These are phyloP conservation scores for Acrocephalus scirpaceus DNA, from an alignment of 2,797 vertebrate genomes.

Conservation along the genomic window DNA sequence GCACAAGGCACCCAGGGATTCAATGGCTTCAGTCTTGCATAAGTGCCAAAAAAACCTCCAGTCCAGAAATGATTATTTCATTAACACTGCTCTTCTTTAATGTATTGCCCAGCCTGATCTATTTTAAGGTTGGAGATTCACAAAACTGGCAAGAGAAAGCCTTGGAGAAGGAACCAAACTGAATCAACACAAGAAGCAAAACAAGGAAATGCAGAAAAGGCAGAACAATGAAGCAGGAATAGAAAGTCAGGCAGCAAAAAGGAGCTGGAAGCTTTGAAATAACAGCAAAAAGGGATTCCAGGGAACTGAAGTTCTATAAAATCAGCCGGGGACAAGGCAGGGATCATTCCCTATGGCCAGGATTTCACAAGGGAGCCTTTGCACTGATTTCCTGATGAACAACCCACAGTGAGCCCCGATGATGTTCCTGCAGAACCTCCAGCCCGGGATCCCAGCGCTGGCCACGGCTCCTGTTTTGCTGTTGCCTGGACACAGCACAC, in stretches of 20 bases:
- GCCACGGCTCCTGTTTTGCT: not conserved
- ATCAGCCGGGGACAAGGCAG: not conserved
- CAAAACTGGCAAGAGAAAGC: not conserved
- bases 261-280: not conserved
- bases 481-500: conserved; percentile 1
- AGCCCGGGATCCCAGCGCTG: not conserved
- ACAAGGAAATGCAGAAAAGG: conserved; percentile 35
- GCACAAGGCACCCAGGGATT: not conserved
- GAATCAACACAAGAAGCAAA: conserved; percentile 31
- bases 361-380: not conserved
- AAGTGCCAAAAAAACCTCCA: not conserved
- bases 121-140: not conserved
- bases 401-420: not conserved
- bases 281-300: not conserved
- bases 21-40: not conserved
- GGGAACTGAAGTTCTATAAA: not conserved
- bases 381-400: conserved; percentile 13
- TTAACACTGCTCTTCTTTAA: not conserved
- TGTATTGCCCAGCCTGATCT: not conserved
- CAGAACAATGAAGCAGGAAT: conserved; percentile 41
- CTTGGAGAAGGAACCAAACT: conserved; percentile 13
- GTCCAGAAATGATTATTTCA: not conserved
- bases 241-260: conserved; percentile 13
- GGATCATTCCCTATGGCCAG: not conserved
- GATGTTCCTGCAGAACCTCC: no score